phyloP scores from a whole-genome alignment of 2,888 invertebrate genomes.

The Erebia aethiops region DNA sequence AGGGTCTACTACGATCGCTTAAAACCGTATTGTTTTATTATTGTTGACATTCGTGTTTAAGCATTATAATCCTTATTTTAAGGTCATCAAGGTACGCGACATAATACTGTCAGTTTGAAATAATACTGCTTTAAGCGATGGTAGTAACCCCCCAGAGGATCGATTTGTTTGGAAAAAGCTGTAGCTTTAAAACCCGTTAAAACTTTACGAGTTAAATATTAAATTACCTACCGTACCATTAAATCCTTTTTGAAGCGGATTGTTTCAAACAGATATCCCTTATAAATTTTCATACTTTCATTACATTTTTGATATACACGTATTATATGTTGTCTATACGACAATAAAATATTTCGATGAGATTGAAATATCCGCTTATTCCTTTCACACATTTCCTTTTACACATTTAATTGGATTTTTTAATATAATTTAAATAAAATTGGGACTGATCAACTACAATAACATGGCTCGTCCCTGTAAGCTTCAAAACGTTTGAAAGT shows the following conservation, averaged over 20 bases:
- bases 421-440: not conserved
- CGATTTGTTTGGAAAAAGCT: not conserved
- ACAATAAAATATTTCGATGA: conserved; percentile 37
- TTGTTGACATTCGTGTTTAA: too few relatives aligned
- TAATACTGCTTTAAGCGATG: too few relatives aligned
- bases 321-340: conserved; percentile 36
- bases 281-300: conserved; percentile 38
- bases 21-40: too few relatives aligned
- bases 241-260: conserved; percentile 28
- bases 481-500: too few relatives aligned
- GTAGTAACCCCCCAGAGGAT: too few relatives aligned
- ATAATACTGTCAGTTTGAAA: too few relatives aligned
- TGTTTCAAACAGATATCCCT: conserved; percentile 29
- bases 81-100: too few relatives aligned
- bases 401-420: not conserved
- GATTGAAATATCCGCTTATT: conserved; percentile 35
- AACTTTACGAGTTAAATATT: too few relatives aligned
- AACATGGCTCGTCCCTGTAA: too few relatives aligned
- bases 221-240: not conserved
- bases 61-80: too few relatives aligned
- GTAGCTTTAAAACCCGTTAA: not conserved
- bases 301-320: conserved; percentile 38
- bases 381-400: conserved; percentile 19
- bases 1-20: too few relatives aligned
- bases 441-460: not conserved